These are phyloP conservation scores for Lasioglossum pauxillum DNA, from an alignment of 2,888 invertebrate genomes.

Conservation along the genomic window DNA sequence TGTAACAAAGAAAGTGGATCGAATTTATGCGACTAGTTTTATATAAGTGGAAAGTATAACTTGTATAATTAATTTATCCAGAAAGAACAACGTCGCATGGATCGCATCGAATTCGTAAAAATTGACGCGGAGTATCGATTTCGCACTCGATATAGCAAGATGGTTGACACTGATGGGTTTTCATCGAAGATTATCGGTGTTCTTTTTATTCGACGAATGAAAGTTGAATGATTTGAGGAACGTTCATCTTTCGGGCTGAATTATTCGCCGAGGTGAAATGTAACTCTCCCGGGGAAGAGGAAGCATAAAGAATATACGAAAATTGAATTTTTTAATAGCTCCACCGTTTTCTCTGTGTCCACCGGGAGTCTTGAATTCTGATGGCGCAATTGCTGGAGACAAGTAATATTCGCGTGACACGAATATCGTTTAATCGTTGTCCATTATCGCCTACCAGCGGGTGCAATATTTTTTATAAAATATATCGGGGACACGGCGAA, in stretches of 20 bases:
- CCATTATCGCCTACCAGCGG: background rate
- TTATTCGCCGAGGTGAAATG: background rate
- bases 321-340: conserved; percentile 5
- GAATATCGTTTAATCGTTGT: background rate
- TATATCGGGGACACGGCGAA: background rate
- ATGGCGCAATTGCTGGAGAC: background rate
- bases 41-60: too few species aligned
- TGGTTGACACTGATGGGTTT: background rate
- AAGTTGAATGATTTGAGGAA: background rate
- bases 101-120: background rate
- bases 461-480: background rate
- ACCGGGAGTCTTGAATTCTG: background rate
- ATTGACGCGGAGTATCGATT: background rate
- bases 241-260: background rate
- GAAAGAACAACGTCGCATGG: too few species aligned
- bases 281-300: background rate
- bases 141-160: background rate
- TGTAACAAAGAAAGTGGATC: too few species aligned
- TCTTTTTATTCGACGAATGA: background rate
- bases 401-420: background rate
- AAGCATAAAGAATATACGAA: background rate
- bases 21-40: too few species aligned
- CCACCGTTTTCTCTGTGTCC: background rate
- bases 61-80: too few species aligned
- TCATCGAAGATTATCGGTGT: background rate